Percentiles rank a stretch among this genome's conserved stretches.
Evolutionary conservation across 53 echinoderm and acorn worm genomes (phyloP).

Genomic region (Holothuria leucospilota): DNA sequence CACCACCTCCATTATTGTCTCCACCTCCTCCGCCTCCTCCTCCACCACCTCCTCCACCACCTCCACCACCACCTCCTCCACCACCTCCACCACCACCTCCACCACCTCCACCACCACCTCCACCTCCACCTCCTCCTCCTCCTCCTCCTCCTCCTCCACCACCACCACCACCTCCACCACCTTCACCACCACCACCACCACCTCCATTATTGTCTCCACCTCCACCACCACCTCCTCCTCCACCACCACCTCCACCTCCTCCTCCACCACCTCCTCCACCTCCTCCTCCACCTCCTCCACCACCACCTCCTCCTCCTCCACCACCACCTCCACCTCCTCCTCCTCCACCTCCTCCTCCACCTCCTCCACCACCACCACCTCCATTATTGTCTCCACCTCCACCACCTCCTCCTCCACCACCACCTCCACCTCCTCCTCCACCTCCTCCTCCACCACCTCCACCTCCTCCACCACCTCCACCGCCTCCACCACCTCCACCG

Average conservation of each 20-base stretch:
- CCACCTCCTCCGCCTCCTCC: neutral
- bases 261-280: neutral
- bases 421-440: neutral
- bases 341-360: slow-evolving; percentile 7
- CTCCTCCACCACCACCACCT: neutral
- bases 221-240: neutral
- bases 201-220: neutral
- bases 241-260: neutral
- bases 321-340: neutral
- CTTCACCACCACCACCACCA: neutral
- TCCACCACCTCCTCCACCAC: neutral
- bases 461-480: neutral
- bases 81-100: neutral
- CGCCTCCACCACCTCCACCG: neutral
- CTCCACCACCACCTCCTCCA: neutral
- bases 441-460: slow-evolving; percentile 11
- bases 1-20: neutral
- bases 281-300: slow-evolving; percentile 3
- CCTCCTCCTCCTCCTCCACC: neutral
- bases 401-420: neutral
- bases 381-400: neutral
- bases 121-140: neutral
- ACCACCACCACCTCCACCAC: neutral
- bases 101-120: neutral
- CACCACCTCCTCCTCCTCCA: neutral